phyloP scores from a whole-genome alignment of 2,113 vertebrate genomes.

The Rhinogobius similis region DNA sequence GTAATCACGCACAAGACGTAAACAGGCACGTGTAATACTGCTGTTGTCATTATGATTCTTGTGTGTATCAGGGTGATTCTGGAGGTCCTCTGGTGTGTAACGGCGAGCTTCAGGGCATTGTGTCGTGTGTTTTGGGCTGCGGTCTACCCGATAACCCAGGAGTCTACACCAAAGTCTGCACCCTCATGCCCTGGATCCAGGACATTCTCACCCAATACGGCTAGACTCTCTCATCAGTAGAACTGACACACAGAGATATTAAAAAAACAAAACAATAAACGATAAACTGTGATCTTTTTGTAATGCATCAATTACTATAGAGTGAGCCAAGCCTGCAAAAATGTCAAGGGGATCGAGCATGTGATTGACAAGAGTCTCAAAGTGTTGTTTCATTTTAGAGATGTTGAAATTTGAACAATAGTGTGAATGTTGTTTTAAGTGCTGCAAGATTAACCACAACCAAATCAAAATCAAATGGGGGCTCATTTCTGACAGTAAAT shows the following conservation, averaged over 20 bases:
- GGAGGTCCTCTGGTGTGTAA: constrained; percentile 80
- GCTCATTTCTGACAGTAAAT: too few relatives aligned
- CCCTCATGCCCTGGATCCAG: constrained; percentile 75
- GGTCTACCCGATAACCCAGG: constrained; percentile 69
- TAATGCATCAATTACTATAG: neutral
- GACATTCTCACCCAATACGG: constrained; percentile 65
- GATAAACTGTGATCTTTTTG: neutral
- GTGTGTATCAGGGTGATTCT: constrained; percentile 74
- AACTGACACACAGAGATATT: constrained; percentile 10
- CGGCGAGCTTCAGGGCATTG: constrained; percentile 75
- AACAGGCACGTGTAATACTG: neutral
- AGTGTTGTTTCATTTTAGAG: too few relatives aligned
- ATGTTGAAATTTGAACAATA: too few relatives aligned
- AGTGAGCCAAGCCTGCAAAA: neutral
- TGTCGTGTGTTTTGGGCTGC: constrained; percentile 80
- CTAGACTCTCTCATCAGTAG: constrained; percentile 45
- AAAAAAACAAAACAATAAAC: neutral
- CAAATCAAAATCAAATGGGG: too few relatives aligned
- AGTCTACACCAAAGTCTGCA: constrained; percentile 80
- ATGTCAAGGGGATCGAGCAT: too few relatives aligned
- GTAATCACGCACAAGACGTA: neutral
- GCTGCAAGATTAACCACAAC: too few relatives aligned
- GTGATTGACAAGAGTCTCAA: too few relatives aligned
- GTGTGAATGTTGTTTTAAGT: too few relatives aligned
- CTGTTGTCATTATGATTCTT: neutral